These are phyloP conservation scores for Sebastes miniatus DNA, from an alignment of 2,797 vertebrate genomes.

Conservation along the genomic window DNA sequence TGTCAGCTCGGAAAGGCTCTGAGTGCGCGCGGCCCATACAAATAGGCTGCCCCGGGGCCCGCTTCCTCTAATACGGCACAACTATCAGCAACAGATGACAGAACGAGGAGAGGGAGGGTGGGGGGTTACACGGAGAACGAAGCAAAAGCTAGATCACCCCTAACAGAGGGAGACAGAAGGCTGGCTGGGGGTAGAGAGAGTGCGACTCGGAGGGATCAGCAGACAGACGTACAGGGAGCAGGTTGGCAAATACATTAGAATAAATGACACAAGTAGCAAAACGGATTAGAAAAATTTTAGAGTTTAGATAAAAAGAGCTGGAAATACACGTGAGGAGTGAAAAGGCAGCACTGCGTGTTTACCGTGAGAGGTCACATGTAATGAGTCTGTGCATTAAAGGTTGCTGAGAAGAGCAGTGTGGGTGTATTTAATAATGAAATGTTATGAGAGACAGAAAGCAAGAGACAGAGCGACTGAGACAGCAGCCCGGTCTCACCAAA, in stretches of 20 bases:
- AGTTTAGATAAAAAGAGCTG: background rate
- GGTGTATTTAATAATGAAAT: slow-evolving; percentile 61
- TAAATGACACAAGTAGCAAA: background rate
- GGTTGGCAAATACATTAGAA: background rate
- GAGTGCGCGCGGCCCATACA: slow-evolving; percentile 62
- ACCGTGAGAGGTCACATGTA: slow-evolving; percentile 39
- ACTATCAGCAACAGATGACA: slow-evolving; percentile 74
- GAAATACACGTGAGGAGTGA: slow-evolving; percentile 18
- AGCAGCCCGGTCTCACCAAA: too few relatives aligned
- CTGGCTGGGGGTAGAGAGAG: slow-evolving; percentile 3
- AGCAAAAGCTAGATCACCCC: slow-evolving; percentile 40
- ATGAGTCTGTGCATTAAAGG: slow-evolving; percentile 36
- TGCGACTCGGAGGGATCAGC: background rate
- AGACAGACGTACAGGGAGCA: background rate
- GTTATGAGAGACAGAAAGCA: slow-evolving; percentile 25
- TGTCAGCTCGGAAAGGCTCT: slow-evolving; percentile 64
- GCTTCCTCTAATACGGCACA: slow-evolving; percentile 64
- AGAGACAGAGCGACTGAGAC: background rate
- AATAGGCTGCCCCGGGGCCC: slow-evolving; percentile 64
- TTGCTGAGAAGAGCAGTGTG: slow-evolving; percentile 42
- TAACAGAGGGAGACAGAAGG: slow-evolving; percentile 30
- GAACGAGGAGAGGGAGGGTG: slow-evolving; percentile 2
- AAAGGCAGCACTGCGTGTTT: slow-evolving; percentile 22
- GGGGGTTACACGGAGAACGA: slow-evolving; percentile 8
- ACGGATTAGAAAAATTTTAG: background rate